Evolutionary conservation across 1,140 invertebrate genomes (phyloP).

Genomic region (Ceratina calcarata): DNA sequence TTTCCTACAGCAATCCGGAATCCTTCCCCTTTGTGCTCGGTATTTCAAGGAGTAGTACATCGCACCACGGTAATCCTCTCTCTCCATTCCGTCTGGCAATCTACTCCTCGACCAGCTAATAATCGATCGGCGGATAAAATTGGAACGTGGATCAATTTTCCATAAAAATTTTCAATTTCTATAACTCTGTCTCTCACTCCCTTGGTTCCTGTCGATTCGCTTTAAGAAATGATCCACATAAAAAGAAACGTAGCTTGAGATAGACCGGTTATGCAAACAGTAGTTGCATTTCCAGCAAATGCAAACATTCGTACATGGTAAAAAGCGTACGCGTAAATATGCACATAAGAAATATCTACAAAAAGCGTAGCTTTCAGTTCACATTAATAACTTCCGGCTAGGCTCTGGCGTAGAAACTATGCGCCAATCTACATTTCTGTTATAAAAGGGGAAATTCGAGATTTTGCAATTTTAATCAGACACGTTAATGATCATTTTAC

Average conservation of each 20-base stretch:
- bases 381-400: too few species aligned
- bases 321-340: too few species aligned
- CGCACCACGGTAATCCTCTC: background rate
- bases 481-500: background rate
- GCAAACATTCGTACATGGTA: too few species aligned
- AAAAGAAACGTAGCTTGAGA: too few species aligned
- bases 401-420: background rate
- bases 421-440: background rate
- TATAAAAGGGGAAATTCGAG: background rate
- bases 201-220: too few species aligned
- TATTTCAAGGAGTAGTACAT: slow-evolving; percentile 28
- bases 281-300: too few species aligned
- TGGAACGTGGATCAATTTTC: slow-evolving; percentile 36
- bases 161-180: slow-evolving; percentile 38
- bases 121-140: slow-evolving; percentile 38
- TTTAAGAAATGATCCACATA: too few species aligned
- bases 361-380: too few species aligned
- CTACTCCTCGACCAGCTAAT: slow-evolving; percentile 24
- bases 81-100: slow-evolving; percentile 15
- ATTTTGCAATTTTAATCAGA: background rate
- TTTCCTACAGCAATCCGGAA: slow-evolving; percentile 29
- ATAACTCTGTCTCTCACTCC: slow-evolving; percentile 5
- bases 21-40: slow-evolving; percentile 27
- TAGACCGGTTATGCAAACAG: too few species aligned
- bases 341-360: too few species aligned